Evolutionary conservation across 2,888 invertebrate species (phyloP).

Genomic region (Macaria liturata): DNA sequence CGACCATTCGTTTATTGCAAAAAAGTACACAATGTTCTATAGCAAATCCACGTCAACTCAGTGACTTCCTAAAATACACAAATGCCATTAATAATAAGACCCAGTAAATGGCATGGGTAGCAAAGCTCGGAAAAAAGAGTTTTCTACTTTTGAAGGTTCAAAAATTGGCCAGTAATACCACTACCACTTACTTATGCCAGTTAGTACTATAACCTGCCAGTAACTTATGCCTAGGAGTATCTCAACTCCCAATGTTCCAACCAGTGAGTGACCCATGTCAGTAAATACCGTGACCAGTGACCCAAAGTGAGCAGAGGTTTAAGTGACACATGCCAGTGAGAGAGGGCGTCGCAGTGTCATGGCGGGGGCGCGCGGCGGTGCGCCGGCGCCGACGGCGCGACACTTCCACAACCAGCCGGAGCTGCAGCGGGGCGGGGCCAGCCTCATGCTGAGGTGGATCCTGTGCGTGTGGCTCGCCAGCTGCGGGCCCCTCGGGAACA

Average conservation of each 20-base stretch:
- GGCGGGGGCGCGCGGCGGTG: slow-evolving; percentile 54
- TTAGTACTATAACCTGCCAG: too few species aligned
- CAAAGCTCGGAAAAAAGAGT: too few species aligned
- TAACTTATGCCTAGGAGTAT: too few species aligned
- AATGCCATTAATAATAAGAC: too few species aligned
- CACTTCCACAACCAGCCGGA: slow-evolving; percentile 79
- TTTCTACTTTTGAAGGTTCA: too few species aligned
- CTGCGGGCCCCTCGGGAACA: slow-evolving; percentile 72
- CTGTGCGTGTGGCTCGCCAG: slow-evolving; percentile 72
- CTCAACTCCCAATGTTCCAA: neutral
- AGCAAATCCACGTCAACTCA: too few species aligned
- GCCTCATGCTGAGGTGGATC: slow-evolving; percentile 74
- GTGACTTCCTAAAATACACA: too few species aligned
- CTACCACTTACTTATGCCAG: too few species aligned
- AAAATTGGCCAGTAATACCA: too few species aligned
- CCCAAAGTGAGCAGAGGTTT: neutral
- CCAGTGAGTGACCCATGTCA: slow-evolving; percentile 1
- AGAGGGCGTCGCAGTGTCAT: slow-evolving; percentile 49
- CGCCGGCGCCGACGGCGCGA: slow-evolving; percentile 65
- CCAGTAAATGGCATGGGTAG: too few species aligned
- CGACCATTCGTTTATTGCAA: too few species aligned
- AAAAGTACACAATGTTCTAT: too few species aligned
- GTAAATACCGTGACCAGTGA: slow-evolving; percentile 16
- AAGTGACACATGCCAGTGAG: slow-evolving; percentile 44
- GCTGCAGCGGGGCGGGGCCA: slow-evolving; percentile 61